Percentiles rank a stretch among this genome's conserved stretches.
Evolutionary conservation across 2,888 invertebrate genomes (phyloP).

Genomic region (Cybosia mesomella): DNA sequence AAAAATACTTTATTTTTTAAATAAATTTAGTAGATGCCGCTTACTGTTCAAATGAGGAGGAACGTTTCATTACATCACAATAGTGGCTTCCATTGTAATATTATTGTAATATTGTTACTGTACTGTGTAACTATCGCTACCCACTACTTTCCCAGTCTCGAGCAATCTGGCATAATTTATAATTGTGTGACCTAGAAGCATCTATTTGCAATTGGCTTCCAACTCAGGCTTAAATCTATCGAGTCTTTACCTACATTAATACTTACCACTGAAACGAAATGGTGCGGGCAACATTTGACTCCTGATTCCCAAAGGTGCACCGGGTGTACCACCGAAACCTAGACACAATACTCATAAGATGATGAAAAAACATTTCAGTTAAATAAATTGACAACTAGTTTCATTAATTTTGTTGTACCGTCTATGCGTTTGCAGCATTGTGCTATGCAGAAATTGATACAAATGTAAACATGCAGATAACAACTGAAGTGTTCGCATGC

Average conservation of each 20-base stretch:
- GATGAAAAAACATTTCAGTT: not conserved
- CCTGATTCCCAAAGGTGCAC: not conserved
- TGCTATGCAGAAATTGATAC: not conserved
- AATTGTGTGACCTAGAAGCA: not conserved
- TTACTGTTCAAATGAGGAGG: not conserved
- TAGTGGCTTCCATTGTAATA: not conserved
- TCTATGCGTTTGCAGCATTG: not conserved
- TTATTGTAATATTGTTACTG: too few species aligned
- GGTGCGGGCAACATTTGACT: not conserved
- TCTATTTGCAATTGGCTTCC: not conserved
- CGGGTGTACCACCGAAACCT: not conserved
- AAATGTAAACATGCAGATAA: not conserved
- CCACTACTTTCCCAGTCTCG: not conserved
- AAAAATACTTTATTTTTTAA: not conserved
- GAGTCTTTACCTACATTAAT: not conserved
- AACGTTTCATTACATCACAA: not conserved
- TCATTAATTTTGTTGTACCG: not conserved
- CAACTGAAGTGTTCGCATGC: not conserved
- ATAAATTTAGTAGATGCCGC: not conserved
- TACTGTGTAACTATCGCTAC: not conserved
- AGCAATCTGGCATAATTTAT: not conserved
- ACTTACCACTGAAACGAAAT: not conserved
- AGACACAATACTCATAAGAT: conserved; percentile 11
- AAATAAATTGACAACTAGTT: not conserved
- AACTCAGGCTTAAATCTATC: not conserved